Base-by-base conservation (phyloP, 2,888 invertebrate species). In the Zele albiditarsus region DNA sequence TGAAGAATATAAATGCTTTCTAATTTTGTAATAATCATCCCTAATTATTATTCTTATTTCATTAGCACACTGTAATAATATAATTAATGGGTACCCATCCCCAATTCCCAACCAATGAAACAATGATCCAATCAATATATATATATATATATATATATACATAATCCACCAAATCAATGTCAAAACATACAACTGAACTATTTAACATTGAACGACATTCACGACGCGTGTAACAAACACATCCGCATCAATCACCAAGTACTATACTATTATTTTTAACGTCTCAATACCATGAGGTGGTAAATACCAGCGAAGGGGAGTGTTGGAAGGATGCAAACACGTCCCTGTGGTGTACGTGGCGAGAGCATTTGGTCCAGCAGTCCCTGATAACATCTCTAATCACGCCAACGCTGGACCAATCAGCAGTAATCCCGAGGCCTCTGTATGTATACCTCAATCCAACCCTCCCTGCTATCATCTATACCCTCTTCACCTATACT, bases 341-440 rank as follows among this genome's bases (percentile, higher is more conserved):
- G 80, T 82, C 75, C 74, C 81, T 80, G 82, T 58, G 82, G 82
- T 77, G 75, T 78, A 73, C 76, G 80, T 77, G 81, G 80, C 75
- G 80, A 81, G 82, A 79, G 82, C 80, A 81, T 82, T 82, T 80
- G 81, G 81, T 82, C 80, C 75, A 67, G 77, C 77, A 78, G 70
- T 66, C 71, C 79, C 87, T 88, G 88, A 88, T 88, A 89, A 89
- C 89, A 89, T 89, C 89, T 89, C 88, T 89, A 89, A 89, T 89
- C 89, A 89, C 87, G 87, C 85, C 86, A 86, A 83, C 85, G 86
- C 84, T 84, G 88, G 88, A 88, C 89, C 89, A 89, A 89, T 89
- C 89, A 88, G 86, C 87, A 84, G 85, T 87, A 88, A 88, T 88
- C 87, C 88, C 82, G 83, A 84, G 67, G 67, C 65, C 71, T 72